Evolutionary conservation across 30 jellyfish, hydroid and myxozoan species (phyloP), one percentile per base, ranked within the genome.

Genomic region (Pseudorhiza aurosa): DNA sequence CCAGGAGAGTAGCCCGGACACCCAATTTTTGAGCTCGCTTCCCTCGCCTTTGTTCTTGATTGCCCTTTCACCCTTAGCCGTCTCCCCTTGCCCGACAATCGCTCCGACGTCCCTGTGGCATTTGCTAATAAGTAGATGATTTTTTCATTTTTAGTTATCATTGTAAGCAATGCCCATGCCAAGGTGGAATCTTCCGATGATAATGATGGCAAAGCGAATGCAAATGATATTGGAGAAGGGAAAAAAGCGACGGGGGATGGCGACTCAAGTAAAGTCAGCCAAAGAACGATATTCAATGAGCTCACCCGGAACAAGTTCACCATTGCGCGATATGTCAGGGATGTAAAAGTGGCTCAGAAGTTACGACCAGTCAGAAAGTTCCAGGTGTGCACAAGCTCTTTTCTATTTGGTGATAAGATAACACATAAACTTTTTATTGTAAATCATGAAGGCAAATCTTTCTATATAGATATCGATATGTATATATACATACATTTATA

Each of bases 101-200:
- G n/a, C n/a, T n/a, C n/a, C n/a, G n/a, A n/a, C n/a, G n/a, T n/a
- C n/a, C n/a, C n/a, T n/a, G n/a, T n/a, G n/a, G n/a, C n/a, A n/a
- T n/a, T n/a, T n/a, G n/a, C n/a, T n/a, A n/a, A n/a, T n/a, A n/a
- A n/a, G n/a, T n/a, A n/a, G n/a, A n/a, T n/a, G n/a, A 2, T 60
- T 4, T 29, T 0, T 75, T 33, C 35, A 19, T 70, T 57, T 36
- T 4, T 47, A 77, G 89, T 77, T 22, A 14, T 73, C 33, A 53
- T 73, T 1, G 10, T 56, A 2, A 73, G 86, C 75, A 73, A 73
- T 15, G 86, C 86, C 11, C 46, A 73, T 18, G 86, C 72, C 8
- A 73, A 49, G 25, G 86, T 73, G 22, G 86, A 73, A 33, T 22
- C 86, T 15, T 14, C 56, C 0, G 75, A 31, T 2, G 85, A 73